These are phyloP conservation scores for Mythimna ferrago DNA, from an alignment of 2,888 invertebrate species.

Conservation along the genomic window DNA sequence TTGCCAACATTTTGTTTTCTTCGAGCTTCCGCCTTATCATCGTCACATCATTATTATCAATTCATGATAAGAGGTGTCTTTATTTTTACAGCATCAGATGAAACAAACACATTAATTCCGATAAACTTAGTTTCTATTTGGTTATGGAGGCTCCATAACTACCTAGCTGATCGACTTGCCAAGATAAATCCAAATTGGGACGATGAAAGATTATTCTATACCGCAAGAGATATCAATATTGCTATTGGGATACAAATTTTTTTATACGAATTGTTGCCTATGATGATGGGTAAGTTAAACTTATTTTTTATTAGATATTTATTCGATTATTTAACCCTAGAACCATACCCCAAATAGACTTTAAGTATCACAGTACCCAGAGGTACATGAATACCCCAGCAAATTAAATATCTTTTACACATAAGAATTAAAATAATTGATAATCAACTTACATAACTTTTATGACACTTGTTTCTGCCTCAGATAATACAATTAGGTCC, in stretches of 20 bases:
- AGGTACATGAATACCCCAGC: too few species aligned
- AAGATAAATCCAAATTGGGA: conserved; percentile 73
- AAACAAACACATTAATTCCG: conserved; percentile 27
- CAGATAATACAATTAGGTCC: too few species aligned
- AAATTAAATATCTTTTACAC: too few species aligned
- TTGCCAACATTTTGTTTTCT: too few species aligned
- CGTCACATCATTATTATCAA: background rate
- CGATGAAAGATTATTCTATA: conserved; percentile 71
- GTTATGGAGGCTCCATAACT: conserved; percentile 76
- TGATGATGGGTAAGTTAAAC: conserved; percentile 69
- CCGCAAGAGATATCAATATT: conserved; percentile 73
- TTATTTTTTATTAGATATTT: background rate
- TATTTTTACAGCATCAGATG: conserved; percentile 23
- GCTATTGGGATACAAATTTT: conserved; percentile 68
- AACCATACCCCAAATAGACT: too few species aligned
- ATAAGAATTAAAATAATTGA: too few species aligned
- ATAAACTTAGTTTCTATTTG: conserved; percentile 68
- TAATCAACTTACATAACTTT: too few species aligned
- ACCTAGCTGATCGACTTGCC: conserved; percentile 64
- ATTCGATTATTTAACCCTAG: too few species aligned
- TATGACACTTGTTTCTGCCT: too few species aligned
- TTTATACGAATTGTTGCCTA: conserved; percentile 69
- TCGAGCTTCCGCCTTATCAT: too few species aligned
- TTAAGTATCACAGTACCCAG: too few species aligned
- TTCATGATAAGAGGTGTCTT: background rate